Evolutionary conservation across 1,140 invertebrate genomes (phyloP), one percentile per base, ranked within the genome.

Genomic region (Araneus ventricosus): DNA sequence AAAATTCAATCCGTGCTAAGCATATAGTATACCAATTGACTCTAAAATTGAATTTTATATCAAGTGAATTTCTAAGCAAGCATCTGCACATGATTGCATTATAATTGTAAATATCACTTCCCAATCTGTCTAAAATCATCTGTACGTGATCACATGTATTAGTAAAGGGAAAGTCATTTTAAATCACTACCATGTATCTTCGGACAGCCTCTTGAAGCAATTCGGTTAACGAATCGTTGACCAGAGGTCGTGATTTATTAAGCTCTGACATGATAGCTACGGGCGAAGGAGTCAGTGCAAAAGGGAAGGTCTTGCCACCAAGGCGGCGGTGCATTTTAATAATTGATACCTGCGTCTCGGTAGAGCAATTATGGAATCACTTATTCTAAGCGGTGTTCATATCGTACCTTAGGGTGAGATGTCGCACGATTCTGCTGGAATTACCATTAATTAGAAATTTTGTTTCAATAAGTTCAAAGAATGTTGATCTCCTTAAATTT

Each of bases 161-260:
- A 37, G 10, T 20, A 34, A 34, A 17, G 70, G 37, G 3, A 2
- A 0, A 34, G 70, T 34, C 20, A 20, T 14, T 37, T 34, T 17
- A 34, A 75, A 37, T 75, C 70, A 37, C 70, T 20, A 30, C 70
- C 34, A 3, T 17, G 17, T 22, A 30, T 3, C 30, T 30, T 5
- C 27, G 27, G 14, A 4, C 30, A 37, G 24, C 63, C 70, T 34
- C 34, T 20, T 20, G n/a, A 41, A 84, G 22, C 80, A 30, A 2
- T 10, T 52, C 24, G 39, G 8, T 52, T 52, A 45, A 84, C n/a
- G 41, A 84, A 84, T 84, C n/a, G 37, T 27, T 45, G 39, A 52
- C 45, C 80, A 45, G 8, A 52, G 20, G 70, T 14, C 7, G 30
- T 45, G 45, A 84, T 84, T 84, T 84, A 84, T 84, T 27, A 84